Base-by-base conservation (phyloP, 2,797 vertebrate genomes). In the Neoniphon sammara region DNA sequence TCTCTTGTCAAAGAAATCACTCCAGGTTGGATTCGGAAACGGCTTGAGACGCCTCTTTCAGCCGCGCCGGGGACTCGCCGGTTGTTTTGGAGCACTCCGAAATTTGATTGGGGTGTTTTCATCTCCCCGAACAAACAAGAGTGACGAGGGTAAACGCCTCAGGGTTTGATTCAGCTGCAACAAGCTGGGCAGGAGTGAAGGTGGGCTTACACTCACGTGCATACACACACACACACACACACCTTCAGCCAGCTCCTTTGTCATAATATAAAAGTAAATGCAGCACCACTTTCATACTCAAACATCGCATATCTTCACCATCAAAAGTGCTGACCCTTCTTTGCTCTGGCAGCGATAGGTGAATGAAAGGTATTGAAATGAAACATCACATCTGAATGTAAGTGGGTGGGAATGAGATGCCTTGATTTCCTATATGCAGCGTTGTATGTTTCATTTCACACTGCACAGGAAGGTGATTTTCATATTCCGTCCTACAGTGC, bases 221-320 rank as follows among this genome's bases (percentile, higher is more conserved):
- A n/a, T 17, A 56, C 27, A 56, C 54, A 65, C 8, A 56, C 54
- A 65, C 8, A 36, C 47, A 52, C 27, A 65, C 47, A 65, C 17
- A 14, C 62, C n/a, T 7, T n/a, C 46, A 49, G 46, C 46, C 2
- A 49, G 6, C 46, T 49, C 18, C 46, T 17, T 18, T 49, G 15
- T 18, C 7, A n/a, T 49, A 17, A 8, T n/a, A 6, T 49, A 18
- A 4, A 49, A 18, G 12, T 10, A 15, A 46, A 46, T 5, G 14
- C 44, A 18, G 17, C 17, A n/a, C n/a, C n/a, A 14, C 6, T 2
- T 17, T n/a, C 18, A 11, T 15, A 4, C 18, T n/a, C 18, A 49
- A 4, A n/a, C 46, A 49, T 49, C 5, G 17, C 46, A 49, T 17
- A 46, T 46, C 17, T 46, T 46, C 18, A 49, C 18, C 18, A 49